Evolutionary conservation across 1,140 invertebrate species (phyloP).

Genomic region (Goniozus legneri): DNA sequence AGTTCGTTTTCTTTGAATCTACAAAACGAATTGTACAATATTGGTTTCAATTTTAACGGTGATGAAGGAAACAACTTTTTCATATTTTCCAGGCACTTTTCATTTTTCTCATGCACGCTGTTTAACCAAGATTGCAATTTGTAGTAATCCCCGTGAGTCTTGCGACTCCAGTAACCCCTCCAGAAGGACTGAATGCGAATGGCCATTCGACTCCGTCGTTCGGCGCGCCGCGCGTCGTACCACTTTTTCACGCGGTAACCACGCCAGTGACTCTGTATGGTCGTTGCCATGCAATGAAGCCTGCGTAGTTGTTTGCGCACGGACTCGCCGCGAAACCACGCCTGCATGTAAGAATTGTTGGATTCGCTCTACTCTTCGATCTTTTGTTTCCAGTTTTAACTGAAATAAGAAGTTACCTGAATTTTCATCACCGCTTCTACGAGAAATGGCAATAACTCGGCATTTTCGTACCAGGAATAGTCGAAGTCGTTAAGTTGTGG

Average conservation of each 20-base stretch:
- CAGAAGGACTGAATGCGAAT: slow-evolving; percentile 32
- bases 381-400: slow-evolving; percentile 1
- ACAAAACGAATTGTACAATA: slow-evolving; percentile 2
- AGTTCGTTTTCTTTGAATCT: slow-evolving; percentile 22
- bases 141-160: slow-evolving; percentile 15
- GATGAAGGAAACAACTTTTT: slow-evolving; percentile 16
- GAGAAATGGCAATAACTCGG: not conserved
- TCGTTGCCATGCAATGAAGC: slow-evolving; percentile 21
- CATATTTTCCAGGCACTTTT: slow-evolving; percentile 19
- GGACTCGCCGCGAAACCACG: slow-evolving; percentile 32
- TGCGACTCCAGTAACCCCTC: slow-evolving; percentile 29
- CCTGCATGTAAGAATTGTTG: slow-evolving; percentile 11
- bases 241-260: slow-evolving; percentile 18
- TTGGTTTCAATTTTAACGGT: slow-evolving; percentile 1
- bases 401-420: not conserved
- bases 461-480: not conserved
- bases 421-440: not conserved
- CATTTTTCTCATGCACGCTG: slow-evolving; percentile 19
- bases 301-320: slow-evolving; percentile 25
- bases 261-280: slow-evolving; percentile 33
- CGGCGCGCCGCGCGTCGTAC: slow-evolving; percentile 19
- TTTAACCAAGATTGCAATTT: slow-evolving; percentile 21
- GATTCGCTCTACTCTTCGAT: not conserved
- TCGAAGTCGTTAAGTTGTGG: too few relatives aligned
- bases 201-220: slow-evolving; percentile 26